Conservation (phyloP, 2,888 invertebrate species). For the Caenorhabditis macrosperma region DNA sequence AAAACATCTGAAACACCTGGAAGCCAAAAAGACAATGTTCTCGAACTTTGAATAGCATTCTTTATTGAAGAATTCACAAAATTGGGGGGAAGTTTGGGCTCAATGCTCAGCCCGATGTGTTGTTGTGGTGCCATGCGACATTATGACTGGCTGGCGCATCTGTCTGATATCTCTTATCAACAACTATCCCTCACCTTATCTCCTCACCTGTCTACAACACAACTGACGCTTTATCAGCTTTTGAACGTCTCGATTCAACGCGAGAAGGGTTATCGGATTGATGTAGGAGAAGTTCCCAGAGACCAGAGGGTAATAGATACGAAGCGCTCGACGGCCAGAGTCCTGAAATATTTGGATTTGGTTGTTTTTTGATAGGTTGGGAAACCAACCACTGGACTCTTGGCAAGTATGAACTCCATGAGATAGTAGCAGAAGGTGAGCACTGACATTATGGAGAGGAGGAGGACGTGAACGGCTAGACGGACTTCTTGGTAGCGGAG, state of each 20-base stretch:
- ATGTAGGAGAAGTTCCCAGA: constrained; percentile 41
- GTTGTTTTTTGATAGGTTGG: background rate
- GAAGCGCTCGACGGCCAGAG: constrained; percentile 13
- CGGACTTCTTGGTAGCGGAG: constrained; percentile 37
- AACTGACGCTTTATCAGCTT: background rate
- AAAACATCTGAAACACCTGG: too few relatives aligned
- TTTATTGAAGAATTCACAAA: too few relatives aligned
- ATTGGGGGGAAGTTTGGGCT: too few relatives aligned
- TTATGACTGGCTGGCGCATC: too few relatives aligned
- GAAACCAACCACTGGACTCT: constrained; percentile 19
- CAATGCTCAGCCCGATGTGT: too few relatives aligned
- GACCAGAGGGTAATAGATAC: constrained; percentile 28
- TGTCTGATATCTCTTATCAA: too few relatives aligned
- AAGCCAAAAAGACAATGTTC: too few relatives aligned
- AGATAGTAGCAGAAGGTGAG: constrained; percentile 36
- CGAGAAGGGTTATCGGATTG: constrained; percentile 30
- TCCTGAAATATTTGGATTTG: constrained; percentile 4
- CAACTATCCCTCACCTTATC: constrained; percentile 16
- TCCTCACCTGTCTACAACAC: too few relatives aligned
- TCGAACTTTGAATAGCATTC: too few relatives aligned
- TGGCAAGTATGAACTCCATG: constrained; percentile 27
- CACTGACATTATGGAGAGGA: constrained; percentile 25
- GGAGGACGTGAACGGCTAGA: constrained; percentile 34
- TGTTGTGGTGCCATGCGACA: too few relatives aligned
- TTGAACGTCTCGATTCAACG: constrained; percentile 28